Percentiles rank a stretch among this genome's conserved stretches.
phyloP scores from a whole-genome alignment of 2,113 vertebrate species.

The Coptodon rendalli region DNA sequence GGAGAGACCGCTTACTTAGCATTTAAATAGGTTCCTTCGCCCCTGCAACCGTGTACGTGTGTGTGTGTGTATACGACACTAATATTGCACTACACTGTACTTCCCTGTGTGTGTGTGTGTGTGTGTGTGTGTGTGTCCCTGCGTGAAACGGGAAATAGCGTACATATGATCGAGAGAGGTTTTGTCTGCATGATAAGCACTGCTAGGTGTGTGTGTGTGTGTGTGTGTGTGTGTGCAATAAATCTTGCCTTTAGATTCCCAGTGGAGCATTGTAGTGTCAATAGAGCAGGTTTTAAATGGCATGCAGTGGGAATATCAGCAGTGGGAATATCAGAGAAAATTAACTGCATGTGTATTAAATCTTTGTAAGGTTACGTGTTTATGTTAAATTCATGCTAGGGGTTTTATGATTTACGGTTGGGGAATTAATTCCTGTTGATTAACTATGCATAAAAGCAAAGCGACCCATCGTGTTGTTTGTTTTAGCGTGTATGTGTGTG shows the following conservation, averaged over 20 bases:
- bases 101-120: constrained; percentile 1
- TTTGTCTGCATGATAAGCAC: constrained; percentile 6
- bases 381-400: not conserved
- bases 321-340: constrained; percentile 38
- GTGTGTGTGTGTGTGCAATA: not conserved
- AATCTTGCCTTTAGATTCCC: constrained; percentile 33
- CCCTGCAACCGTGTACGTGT: not conserved
- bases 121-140: not conserved
- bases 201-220: not conserved
- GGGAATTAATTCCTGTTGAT: not conserved
- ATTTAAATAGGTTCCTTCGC: constrained; percentile 70
- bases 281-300: constrained; percentile 37
- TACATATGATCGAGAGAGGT: not conserved
- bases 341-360: not conserved
- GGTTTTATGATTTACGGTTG: not conserved
- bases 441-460: not conserved
- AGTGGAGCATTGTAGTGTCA: constrained; percentile 24
- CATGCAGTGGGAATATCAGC: constrained; percentile 29
- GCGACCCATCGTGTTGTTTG: not conserved
- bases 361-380: not conserved
- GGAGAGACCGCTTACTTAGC: constrained; percentile 71
- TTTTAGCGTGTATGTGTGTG: not conserved
- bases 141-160: not conserved
- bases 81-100: constrained; percentile 8
- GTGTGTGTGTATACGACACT: not conserved